Evolutionary conservation across 2,113 vertebrate species (phyloP).

Genomic region (Chloropsis cyanopogon): DNA sequence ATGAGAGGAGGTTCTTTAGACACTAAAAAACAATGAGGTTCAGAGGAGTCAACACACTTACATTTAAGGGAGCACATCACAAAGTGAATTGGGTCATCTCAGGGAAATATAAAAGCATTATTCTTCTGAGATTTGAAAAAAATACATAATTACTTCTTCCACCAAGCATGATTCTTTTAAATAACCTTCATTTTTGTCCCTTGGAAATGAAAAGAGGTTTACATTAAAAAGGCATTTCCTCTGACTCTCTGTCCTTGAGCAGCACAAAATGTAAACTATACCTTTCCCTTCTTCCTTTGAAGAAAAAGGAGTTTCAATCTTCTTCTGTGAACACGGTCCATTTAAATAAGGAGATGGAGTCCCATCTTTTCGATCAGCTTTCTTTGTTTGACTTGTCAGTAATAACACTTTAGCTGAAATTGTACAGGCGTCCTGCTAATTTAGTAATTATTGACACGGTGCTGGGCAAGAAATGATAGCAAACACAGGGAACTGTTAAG

Average conservation of each 20-base stretch:
- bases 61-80: conserved; percentile 64
- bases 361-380: conserved; percentile 80
- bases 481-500: conserved; percentile 84
- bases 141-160: conserved; percentile 78
- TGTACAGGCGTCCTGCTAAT: conserved; percentile 87
- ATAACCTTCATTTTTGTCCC: conserved; percentile 78
- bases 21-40: conserved; percentile 58
- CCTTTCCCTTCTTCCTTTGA: conserved; percentile 73
- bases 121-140: conserved; percentile 72
- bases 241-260: conserved; percentile 78
- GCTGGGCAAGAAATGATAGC: conserved; percentile 84
- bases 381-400: conserved; percentile 90
- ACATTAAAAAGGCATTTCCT: conserved; percentile 77
- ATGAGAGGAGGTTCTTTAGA: conserved; percentile 14
- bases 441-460: conserved; percentile 93
- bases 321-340: conserved; percentile 74
- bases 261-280: conserved; percentile 76
- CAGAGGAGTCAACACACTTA: conserved; percentile 34
- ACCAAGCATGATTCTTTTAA: conserved; percentile 76
- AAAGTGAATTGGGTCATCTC: conserved; percentile 69
- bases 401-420: conserved; percentile 86
- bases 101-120: conserved; percentile 70
- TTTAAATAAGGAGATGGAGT: conserved; percentile 92
- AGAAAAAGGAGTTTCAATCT: conserved; percentile 75
- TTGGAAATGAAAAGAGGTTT: conserved; percentile 79